phyloP scores from a whole-genome alignment of 1,140 invertebrate genomes.

The Meloidogyne chitwoodi region DNA sequence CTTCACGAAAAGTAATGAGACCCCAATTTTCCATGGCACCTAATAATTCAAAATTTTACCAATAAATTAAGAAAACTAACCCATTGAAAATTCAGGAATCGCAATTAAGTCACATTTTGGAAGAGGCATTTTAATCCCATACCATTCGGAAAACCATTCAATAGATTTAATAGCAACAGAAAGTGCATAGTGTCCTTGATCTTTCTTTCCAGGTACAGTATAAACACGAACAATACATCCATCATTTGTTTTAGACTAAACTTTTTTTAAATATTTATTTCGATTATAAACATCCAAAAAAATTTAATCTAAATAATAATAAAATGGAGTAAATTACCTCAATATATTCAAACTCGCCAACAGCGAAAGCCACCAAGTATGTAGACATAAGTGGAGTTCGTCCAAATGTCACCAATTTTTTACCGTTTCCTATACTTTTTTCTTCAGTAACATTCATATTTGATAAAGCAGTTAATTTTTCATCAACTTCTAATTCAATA shows the following conservation, averaged over 20 bases:
- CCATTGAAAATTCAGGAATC: conserved; percentile 57
- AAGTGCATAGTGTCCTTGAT: conserved; percentile 76
- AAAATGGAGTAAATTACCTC: conserved; percentile 25
- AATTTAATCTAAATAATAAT: too few relatives aligned
- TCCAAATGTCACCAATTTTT: conserved; percentile 62
- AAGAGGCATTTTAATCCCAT: conserved; percentile 74
- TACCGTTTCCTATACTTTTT: conserved; percentile 32
- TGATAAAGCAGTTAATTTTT: conserved; percentile 51
- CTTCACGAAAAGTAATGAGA: conserved; percentile 80
- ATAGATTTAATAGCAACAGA: conserved; percentile 72
- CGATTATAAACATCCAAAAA: too few relatives aligned
- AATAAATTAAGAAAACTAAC: not conserved
- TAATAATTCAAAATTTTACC: conserved; percentile 20
- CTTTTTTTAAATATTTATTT: not conserved
- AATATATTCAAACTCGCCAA: conserved; percentile 62
- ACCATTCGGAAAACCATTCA: conserved; percentile 79
- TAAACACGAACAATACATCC: conserved; percentile 70
- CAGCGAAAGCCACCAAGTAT: conserved; percentile 63
- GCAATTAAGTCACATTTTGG: conserved; percentile 61
- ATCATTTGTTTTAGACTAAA: conserved; percentile 45
- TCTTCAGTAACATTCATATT: conserved; percentile 55
- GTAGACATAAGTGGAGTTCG: conserved; percentile 63
- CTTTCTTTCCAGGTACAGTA: conserved; percentile 73
- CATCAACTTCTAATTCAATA: conserved; percentile 60
- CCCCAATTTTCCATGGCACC: conserved; percentile 76